Evolutionary conservation across 2,113 vertebrate species (phyloP), one percentile per base, ranked within the genome.

Genomic region (Aegithalos caudatus): DNA sequence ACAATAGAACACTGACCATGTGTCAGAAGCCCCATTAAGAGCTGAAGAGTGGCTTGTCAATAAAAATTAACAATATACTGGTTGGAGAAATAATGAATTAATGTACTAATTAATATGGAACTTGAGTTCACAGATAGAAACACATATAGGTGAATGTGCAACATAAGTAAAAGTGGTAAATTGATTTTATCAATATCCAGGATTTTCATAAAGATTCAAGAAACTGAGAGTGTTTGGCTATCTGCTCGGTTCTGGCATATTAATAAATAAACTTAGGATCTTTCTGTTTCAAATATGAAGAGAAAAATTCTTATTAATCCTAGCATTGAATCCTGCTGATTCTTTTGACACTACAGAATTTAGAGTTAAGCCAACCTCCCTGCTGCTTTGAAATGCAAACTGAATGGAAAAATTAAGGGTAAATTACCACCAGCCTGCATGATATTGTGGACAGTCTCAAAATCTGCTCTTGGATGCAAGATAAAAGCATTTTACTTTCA

Each of bases 401-500:
- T 85, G 91, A 93, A 96, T 95, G 78, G 81, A 90, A 85, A 93
- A 91, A 92, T 94, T 96, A 90, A 96, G 90, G 53, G 77, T 95
- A 96, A 97, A 98, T 95, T 95, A 92, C 93, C 91, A 94, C 64
- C 69, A 98, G 81, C 60, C 47, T 11, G 35, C 86, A 82, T 92
- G 84, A 90, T 95, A 92, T 88, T 91, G 81, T 95, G 88, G 91
- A 77, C 70, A 94, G 81, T 74, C 83, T 94, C 78, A 92, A 90
- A 97, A 94, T 92, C 92, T 96, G 67, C 73, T 97, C 83, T 84
- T 87, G 74, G 81, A 91, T 91, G 66, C 81, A 91, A 96, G 94
- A 96, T 96, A 81, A 96, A 94, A 96, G 92, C 81, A 56, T 85
- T 96, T 92, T 90, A 87, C 73, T 96, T 94, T 95, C 94, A 95